phyloP scores from a whole-genome alignment of 2,888 invertebrate species.

The Lasioglossum figueresi region DNA sequence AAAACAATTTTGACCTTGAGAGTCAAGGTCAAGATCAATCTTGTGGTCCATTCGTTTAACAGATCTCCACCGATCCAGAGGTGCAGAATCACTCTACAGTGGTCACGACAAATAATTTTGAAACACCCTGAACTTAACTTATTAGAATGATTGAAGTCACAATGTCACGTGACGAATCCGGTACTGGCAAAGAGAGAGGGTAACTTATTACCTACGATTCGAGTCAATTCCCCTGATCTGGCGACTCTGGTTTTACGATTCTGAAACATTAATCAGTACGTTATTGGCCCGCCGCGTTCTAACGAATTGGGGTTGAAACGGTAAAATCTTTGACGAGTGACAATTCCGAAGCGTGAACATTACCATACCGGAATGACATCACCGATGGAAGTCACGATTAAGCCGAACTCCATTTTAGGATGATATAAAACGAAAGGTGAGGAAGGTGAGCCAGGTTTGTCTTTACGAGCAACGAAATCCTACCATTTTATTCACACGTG shows the following conservation, averaged over 20 bases:
- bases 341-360: constrained; percentile 12
- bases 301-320: constrained; percentile 46
- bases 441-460: not conserved
- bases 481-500: constrained; percentile 37
- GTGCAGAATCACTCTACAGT: too few species aligned
- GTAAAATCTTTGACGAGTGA: constrained; percentile 45
- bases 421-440: constrained; percentile 31
- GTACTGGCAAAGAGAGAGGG: too few species aligned
- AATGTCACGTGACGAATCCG: too few species aligned
- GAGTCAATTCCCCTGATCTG: too few species aligned
- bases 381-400: constrained; percentile 47
- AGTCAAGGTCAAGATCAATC: too few species aligned
- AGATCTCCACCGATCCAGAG: too few species aligned
- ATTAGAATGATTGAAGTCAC: too few species aligned
- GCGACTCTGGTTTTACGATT: constrained; percentile 37
- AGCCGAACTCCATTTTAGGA: constrained; percentile 49
- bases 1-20: too few species aligned
- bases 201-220: too few species aligned
- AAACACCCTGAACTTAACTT: too few species aligned
- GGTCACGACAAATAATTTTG: too few species aligned
- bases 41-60: too few species aligned
- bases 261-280: constrained; percentile 29
- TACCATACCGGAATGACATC: constrained; percentile 47
- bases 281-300: constrained; percentile 18
- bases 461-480: constrained; percentile 46